These are phyloP conservation scores for Omphaloscelis lunosa DNA, from an alignment of 2,888 invertebrate species.

Conservation along the genomic window DNA sequence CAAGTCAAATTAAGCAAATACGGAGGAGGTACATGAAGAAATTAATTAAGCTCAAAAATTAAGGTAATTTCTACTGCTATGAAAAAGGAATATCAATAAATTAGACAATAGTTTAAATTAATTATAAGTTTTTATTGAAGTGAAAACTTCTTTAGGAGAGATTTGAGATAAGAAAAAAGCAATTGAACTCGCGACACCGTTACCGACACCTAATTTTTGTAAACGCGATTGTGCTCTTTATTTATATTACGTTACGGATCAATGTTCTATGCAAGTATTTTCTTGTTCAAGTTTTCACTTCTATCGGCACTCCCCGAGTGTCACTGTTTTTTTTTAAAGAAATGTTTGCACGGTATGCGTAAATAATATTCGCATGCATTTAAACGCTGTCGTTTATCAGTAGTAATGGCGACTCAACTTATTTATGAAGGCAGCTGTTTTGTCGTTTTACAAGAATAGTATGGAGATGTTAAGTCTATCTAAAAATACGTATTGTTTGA, in stretches of 20 bases:
- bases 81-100: neutral
- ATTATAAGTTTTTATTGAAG: neutral
- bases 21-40: neutral
- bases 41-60: neutral
- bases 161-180: too few relatives aligned
- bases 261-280: too few relatives aligned
- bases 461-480: neutral
- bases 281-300: too few relatives aligned
- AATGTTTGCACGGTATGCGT: neutral
- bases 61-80: neutral
- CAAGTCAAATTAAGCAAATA: neutral
- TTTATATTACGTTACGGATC: too few relatives aligned
- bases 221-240: too few relatives aligned
- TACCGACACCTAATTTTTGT: too few relatives aligned
- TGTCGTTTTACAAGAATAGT: neutral
- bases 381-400: too few relatives aligned
- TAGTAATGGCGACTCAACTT: neutral
- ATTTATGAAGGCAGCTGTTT: neutral
- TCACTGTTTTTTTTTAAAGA: too few relatives aligned
- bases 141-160: too few relatives aligned
- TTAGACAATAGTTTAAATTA: neutral
- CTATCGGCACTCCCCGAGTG: too few relatives aligned
- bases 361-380: neutral
- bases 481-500: constrained; percentile 6
- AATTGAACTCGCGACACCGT: too few relatives aligned